Base-by-base conservation (phyloP, 2,797 vertebrate species). In the Helarctos malayanus region DNA sequence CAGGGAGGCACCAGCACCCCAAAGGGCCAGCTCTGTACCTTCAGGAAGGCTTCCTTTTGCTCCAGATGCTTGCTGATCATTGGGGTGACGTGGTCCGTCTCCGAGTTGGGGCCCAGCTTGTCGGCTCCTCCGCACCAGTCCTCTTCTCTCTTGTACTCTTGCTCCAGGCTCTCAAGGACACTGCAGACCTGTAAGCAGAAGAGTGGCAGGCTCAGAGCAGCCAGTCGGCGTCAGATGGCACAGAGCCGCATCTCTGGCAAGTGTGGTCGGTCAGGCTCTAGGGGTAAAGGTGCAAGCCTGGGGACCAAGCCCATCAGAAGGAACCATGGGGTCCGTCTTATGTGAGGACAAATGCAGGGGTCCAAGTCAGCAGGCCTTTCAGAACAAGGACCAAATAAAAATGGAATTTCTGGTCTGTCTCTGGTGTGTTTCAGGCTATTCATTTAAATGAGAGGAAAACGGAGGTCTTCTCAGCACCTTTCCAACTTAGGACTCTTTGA, bases 51-150 rank as follows among this genome's bases (percentile, higher is more conserved):
- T 96, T 99, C 99, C 95, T 99, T 99, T 98, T 99, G 99, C 97
- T 99, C 99, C 85, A 99, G 99, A 97, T 99, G 99, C 98, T 99
- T 99, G 99, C 99, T 99, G 98, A 99, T 99, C 99, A 99, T 99
- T 6, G 99, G 99, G 6, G 99, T 99, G 97, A 99, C 99, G 0
- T 99, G 99, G 98, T 99, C 99, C 0, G 99, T 99, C 98, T 99
- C 99, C 0, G 99, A 99, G 97, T 99, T 99, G 25, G 99, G 99
- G 49, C 99, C 99, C 94, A 99, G 98, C 95, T 99, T 99, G 98
- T 99, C 99, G 4, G 99, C 99, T 47, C 99, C 99, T 0, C 99
- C 99, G 86, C 99, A 99, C 99, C 99, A 99, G 98, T 99, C 99
- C 98, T 99, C 99, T 80, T 99, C 99, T 87, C 99, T 98, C 98